Conservation (phyloP, 2,113 vertebrate genomes). For the Anhinga anhinga region DNA sequence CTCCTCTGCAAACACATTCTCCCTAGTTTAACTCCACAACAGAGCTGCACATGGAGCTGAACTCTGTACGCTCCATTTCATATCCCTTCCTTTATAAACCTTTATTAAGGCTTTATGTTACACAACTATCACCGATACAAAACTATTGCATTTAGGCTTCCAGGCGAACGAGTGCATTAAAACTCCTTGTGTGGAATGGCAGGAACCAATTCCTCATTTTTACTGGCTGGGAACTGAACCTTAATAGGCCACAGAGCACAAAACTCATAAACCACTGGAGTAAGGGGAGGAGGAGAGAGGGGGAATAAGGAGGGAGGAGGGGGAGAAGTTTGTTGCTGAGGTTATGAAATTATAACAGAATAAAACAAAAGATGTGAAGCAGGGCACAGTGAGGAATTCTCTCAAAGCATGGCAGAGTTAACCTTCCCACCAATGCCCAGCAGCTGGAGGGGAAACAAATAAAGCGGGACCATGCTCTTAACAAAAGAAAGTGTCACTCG, state of each 20-base stretch:
- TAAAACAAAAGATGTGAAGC: not conserved
- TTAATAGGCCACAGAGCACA: conserved; percentile 69
- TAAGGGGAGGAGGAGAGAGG: conserved; percentile 29
- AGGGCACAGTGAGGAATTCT: not conserved
- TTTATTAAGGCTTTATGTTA: conserved; percentile 74
- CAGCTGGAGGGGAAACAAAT: not conserved
- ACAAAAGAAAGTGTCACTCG: not conserved
- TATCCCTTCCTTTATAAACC: conserved; percentile 60
- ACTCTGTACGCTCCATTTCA: not conserved
- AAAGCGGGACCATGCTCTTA: not conserved
- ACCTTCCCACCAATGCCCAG: not conserved
- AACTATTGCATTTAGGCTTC: conserved; percentile 67
- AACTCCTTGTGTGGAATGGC: conserved; percentile 66
- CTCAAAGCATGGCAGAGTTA: not conserved
- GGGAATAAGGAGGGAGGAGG: not conserved
- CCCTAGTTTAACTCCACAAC: not conserved
- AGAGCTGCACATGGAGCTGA: not conserved
- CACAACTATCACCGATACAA: conserved; percentile 68
- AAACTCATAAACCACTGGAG: conserved; percentile 65
- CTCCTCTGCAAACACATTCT: not conserved
- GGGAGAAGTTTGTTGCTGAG: conserved; percentile 24
- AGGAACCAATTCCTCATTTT: conserved; percentile 72
- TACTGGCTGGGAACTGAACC: conserved; percentile 66
- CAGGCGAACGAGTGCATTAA: conserved; percentile 66
- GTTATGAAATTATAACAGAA: conserved; percentile 32